Conservation (phyloP, 2,113 vertebrate species). For the Oceanodroma tethys region DNA sequence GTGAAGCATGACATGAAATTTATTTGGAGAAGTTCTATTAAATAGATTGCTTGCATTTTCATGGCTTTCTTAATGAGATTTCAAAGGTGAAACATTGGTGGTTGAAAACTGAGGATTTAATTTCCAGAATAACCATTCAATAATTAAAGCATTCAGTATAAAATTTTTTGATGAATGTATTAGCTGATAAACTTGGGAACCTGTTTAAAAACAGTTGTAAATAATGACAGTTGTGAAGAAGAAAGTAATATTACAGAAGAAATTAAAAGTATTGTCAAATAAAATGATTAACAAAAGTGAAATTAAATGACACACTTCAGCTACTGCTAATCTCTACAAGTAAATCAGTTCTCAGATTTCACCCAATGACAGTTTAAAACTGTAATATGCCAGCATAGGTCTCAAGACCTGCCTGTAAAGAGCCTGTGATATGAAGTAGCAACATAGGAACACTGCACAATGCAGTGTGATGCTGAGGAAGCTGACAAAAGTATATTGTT, state of each 20-base stretch:
- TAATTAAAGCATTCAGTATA: background rate
- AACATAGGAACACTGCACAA: no score
- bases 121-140: background rate
- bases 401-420: background rate
- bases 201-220: background rate
- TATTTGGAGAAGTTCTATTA: background rate
- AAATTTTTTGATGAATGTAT: background rate
- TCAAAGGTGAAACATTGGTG: background rate
- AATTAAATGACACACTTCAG: background rate
- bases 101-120: background rate
- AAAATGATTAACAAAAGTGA: background rate
- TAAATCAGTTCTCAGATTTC: background rate
- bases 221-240: background rate
- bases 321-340: background rate
- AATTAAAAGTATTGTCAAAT: background rate
- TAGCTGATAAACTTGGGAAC: background rate
- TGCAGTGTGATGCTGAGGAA: background rate
- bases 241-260: background rate
- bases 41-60: background rate
- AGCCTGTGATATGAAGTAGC: background rate
- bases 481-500: background rate
- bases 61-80: background rate
- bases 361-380: background rate
- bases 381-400: background rate
- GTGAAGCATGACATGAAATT: background rate